phyloP scores from a whole-genome alignment of 2,797 vertebrate species.

The Graptemys geographica region DNA sequence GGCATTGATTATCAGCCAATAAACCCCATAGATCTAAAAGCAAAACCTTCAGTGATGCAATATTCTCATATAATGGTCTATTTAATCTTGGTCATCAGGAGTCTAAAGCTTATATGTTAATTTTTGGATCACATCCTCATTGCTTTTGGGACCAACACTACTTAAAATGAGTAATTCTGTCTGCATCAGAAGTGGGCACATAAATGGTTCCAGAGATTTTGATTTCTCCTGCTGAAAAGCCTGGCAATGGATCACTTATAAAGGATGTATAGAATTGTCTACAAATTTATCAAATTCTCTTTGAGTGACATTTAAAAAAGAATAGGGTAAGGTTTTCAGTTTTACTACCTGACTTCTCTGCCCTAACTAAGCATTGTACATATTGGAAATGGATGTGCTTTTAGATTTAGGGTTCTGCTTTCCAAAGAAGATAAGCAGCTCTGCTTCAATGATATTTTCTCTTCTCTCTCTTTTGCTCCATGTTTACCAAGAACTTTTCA shows the following conservation, averaged over 20 bases:
- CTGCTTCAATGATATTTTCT: not conserved
- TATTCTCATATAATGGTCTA: not conserved
- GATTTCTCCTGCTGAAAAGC: not conserved
- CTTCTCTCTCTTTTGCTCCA: not conserved
- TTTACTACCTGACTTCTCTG: not conserved
- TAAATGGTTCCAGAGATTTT: rapidly evolving
- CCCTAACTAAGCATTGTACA: not conserved
- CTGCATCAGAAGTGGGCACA: not conserved
- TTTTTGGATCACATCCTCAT: not conserved
- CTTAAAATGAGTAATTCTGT: not conserved
- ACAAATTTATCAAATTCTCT: too few species aligned
- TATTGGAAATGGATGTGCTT: not conserved
- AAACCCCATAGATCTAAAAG: not conserved
- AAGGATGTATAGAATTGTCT: not conserved
- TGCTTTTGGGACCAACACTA: not conserved
- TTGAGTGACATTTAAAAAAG: not conserved
- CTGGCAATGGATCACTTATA: not conserved
- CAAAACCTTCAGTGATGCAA: not conserved
- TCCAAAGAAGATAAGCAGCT: not conserved
- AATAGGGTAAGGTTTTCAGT: not conserved
- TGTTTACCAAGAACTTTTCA: not conserved
- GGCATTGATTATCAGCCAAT: not conserved
- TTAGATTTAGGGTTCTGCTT: not conserved
- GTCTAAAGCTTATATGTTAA: not conserved
- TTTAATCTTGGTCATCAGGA: not conserved